Base-by-base conservation (phyloP, 2,113 vertebrate genomes). In the Pandion haliaetus region DNA sequence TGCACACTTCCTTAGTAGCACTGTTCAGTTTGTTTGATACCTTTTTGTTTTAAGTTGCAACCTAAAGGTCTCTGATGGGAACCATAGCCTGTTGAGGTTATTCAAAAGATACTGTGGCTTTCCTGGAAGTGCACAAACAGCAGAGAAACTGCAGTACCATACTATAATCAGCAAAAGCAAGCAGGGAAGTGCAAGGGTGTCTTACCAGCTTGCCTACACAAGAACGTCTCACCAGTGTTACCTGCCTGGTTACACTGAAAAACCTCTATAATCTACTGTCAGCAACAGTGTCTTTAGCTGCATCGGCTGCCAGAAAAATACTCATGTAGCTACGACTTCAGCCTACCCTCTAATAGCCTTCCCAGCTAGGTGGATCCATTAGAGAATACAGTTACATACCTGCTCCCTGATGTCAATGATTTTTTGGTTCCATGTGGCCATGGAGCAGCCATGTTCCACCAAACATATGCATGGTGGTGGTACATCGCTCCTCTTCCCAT, bases 1-100 rank as follows among this genome's bases (percentile, higher is more conserved):
- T 14, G 28, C 2, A 2, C 4, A 0, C 18, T 55, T 59, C 61
- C 15, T 76, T 1, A 0, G 42, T 21, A 57, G 25, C 18, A 47
- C 16, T 0, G 0, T 47, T 82, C 16, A 21, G 36, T 45, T 45
- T 50, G 12, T 79, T 91, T 76, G 25, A 38, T 31, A 34, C 14
- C 5, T 61, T 76, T 69, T 61, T 10, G 1, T 20, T 61, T n/a
- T 20, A 36, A 58, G 29, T 32, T 12, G 1, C 28, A 77, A 54
- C 44, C 54, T 57, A 58, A 71, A 81, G 25, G 10, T 40, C 40
- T 47, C 69, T 54, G 26, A 36, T 49, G 25, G 36, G 70, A 84
- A 40, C 8, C 1, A 1, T 19, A 54, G 23, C 14, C 10, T 36
- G 14, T 23, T 74, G 50, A 55, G 4, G 5, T 82, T 93, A 89